These are phyloP conservation scores for Oligia fasciuncula DNA, from an alignment of 2,888 invertebrate species.

Conservation along the genomic window DNA sequence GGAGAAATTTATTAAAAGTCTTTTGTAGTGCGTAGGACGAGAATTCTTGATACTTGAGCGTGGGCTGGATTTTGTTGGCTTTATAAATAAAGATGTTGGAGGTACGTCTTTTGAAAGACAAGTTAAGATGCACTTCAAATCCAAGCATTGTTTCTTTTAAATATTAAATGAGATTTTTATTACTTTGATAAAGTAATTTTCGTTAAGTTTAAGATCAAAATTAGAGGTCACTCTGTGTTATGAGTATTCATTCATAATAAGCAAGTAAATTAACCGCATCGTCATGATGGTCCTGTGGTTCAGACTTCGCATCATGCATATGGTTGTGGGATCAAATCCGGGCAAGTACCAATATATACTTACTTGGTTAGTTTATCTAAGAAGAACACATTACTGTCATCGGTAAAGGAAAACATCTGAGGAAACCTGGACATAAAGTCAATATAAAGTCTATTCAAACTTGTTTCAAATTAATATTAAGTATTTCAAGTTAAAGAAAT, in stretches of 20 bases:
- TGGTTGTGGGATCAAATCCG: background rate
- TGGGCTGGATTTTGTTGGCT: background rate
- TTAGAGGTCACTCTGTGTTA: background rate
- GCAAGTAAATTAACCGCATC: background rate
- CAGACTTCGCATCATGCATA: background rate
- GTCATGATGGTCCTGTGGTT: background rate
- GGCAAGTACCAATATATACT: background rate
- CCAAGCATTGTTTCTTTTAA: background rate
- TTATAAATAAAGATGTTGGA: background rate
- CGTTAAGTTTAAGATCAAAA: background rate
- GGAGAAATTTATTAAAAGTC: conserved; percentile 40
- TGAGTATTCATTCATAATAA: background rate
- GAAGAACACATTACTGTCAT: background rate
- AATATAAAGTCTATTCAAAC: no score
- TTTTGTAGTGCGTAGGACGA: conserved; percentile 14
- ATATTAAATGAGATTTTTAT: background rate
- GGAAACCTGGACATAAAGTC: background rate
- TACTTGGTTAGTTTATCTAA: background rate
- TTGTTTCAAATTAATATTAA: no score
- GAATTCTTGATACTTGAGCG: conserved; percentile 24
- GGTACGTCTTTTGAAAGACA: background rate
- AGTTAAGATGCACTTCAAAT: background rate
- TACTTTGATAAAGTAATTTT: background rate
- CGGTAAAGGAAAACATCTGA: background rate
- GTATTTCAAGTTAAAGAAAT: no score